Percentiles rank a stretch among this genome's conserved stretches.
Evolutionary conservation across 92 coral and sea anemone species (phyloP).

Genomic region (Palythoa grandis): DNA sequence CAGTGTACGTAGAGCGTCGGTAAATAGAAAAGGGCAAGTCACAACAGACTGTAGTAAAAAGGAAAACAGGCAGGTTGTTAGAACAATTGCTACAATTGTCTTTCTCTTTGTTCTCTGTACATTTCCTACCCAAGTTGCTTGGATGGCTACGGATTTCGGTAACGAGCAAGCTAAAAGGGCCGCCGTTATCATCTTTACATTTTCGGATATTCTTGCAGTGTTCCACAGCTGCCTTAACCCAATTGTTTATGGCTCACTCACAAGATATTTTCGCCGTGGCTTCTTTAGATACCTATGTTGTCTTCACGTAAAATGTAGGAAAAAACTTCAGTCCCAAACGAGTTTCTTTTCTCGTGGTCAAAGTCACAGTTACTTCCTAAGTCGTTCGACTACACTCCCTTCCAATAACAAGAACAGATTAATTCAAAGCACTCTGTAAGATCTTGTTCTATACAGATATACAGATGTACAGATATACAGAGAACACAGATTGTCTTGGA

Average conservation of each 20-base stretch:
- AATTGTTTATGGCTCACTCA: constrained; percentile 79
- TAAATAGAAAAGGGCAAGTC: constrained; percentile 8
- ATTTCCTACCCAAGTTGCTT: constrained; percentile 85
- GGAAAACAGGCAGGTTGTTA: constrained; percentile 84
- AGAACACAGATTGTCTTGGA: no score
- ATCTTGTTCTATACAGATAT: not conserved
- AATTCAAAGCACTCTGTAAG: not conserved
- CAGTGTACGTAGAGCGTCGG: constrained; percentile 22
- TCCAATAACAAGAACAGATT: not conserved
- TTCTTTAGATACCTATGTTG: constrained; percentile 78
- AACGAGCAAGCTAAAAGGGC: constrained; percentile 40
- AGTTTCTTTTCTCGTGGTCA: not conserved
- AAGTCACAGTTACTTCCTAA: not conserved
- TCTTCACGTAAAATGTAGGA: constrained; percentile 25
- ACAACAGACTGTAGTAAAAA: constrained; percentile 47
- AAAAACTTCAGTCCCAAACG: not conserved
- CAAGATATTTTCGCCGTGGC: constrained; percentile 80
- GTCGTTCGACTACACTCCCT: not conserved
- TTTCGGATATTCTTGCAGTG: constrained; percentile 76
- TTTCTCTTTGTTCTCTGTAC: constrained; percentile 81
- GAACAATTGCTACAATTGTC: constrained; percentile 83
- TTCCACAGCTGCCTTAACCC: constrained; percentile 93
- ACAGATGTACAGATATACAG: no score
- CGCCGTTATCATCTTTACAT: constrained; percentile 59
- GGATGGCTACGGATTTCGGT: constrained; percentile 90